These are phyloP conservation scores for Coenonympha glycerion DNA, from an alignment of 2,888 invertebrate species.

Conservation along the genomic window DNA sequence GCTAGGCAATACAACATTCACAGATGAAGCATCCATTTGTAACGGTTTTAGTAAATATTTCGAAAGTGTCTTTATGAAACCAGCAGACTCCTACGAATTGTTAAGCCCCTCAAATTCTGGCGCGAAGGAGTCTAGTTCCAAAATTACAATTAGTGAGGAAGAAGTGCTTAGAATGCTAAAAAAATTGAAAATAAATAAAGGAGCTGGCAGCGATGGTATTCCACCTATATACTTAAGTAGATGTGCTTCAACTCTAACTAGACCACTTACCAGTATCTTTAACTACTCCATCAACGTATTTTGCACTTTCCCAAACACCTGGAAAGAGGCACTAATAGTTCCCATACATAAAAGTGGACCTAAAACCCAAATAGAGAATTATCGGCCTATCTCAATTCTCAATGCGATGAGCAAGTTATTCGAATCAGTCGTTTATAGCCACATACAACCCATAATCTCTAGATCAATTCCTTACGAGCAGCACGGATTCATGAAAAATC, in stretches of 20 bases:
- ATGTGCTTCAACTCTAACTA: conserved; percentile 3
- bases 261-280: conserved; percentile 2
- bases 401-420: conserved; percentile 5
- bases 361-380: conserved; percentile 9
- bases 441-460: background rate
- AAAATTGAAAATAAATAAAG: conserved; percentile 4
- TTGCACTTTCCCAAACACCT: conserved; percentile 2
- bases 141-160: background rate
- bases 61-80: conserved; percentile 8
- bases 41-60: conserved; percentile 8
- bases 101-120: background rate
- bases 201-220: conserved; percentile 10
- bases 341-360: conserved; percentile 16
- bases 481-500: conserved; percentile 22
- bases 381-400: conserved; percentile 9
- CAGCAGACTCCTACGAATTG: background rate
- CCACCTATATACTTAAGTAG: conserved; percentile 9
- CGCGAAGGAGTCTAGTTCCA: background rate
- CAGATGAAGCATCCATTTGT: background rate
- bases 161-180: background rate
- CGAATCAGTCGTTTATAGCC: conserved; percentile 6
- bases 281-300: background rate
- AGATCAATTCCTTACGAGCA: background rate
- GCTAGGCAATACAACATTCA: background rate
- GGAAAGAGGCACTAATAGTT: conserved; percentile 11